phyloP scores from a whole-genome alignment of 2,797 vertebrate species.

The Crax fasciolata region DNA sequence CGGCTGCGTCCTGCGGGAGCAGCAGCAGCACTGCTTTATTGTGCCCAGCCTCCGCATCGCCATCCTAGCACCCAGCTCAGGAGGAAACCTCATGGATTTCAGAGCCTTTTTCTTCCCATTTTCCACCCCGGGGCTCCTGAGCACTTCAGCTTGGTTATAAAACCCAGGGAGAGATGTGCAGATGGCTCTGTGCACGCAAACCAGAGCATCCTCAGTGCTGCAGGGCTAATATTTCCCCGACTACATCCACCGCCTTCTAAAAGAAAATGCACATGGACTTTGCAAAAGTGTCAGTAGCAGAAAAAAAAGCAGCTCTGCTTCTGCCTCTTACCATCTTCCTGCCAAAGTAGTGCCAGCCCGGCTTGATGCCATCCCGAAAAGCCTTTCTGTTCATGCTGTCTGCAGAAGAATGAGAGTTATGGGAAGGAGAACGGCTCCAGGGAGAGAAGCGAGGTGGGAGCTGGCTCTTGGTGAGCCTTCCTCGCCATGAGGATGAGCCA shows the following conservation, averaged over 20 bases:
- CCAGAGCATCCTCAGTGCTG: fast-evolving
- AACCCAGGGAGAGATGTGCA: fast-evolving
- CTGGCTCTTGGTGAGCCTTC: fast-evolving
- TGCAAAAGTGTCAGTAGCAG: neutral
- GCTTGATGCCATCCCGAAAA: conserved; percentile 89
- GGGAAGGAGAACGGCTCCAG: neutral
- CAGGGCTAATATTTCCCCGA: neutral
- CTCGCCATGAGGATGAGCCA: fast-evolving
- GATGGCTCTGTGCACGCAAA: fast-evolving
- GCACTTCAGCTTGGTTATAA: neutral
- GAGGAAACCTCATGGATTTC: neutral
- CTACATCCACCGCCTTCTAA: neutral
- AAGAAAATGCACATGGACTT: fast-evolving
- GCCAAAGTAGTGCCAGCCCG: conserved; percentile 95
- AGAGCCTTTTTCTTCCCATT: neutral
- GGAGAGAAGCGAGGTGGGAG: fast-evolving
- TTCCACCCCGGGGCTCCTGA: neutral
- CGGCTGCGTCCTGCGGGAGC: conserved; percentile 88
- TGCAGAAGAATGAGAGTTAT: conserved; percentile 61
- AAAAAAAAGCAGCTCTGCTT: neutral
- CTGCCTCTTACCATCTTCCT: conserved; percentile 92
- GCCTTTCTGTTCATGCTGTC: conserved; percentile 90
- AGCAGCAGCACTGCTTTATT: neutral
- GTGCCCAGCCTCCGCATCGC: neutral
- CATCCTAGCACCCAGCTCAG: neutral